A percentile compares a stretch with the other conserved stretches of the same genome.
Conservation (phyloP, 2,113 vertebrate genomes). For the Sorex araneus region DNA sequence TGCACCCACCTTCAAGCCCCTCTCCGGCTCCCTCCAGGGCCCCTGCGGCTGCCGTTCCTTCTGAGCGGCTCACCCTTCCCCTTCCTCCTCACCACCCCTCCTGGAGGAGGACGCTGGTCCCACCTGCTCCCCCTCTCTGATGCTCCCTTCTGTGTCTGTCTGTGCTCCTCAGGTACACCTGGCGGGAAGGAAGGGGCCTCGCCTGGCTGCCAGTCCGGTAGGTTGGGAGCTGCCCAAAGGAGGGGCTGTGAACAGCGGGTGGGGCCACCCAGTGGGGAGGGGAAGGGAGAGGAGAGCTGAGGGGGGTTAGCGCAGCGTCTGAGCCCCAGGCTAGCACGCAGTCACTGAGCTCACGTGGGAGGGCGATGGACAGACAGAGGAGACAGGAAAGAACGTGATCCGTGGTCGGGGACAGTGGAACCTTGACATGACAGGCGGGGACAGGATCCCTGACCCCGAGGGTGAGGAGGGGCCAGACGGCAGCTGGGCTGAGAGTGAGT, state of each 20-base stretch:
- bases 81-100: background rate
- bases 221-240: too few relatives aligned
- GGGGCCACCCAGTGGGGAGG: too few relatives aligned
- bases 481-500: too few relatives aligned
- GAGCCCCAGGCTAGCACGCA: too few relatives aligned
- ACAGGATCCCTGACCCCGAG: background rate
- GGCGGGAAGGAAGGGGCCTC: background rate
- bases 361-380: background rate
- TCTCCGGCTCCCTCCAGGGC: background rate
- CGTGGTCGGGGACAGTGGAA: background rate
- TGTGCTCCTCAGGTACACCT: background rate
- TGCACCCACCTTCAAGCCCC: background rate
- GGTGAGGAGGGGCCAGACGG: background rate
- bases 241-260: too few relatives aligned
- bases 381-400: background rate
- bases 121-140: fast-evolving
- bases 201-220: background rate
- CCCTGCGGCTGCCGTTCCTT: background rate
- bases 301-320: too few relatives aligned
- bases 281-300: too few relatives aligned
- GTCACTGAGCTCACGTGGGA: too few relatives aligned
- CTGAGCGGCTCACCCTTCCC: background rate
- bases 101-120: fast-evolving
- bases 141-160: background rate
- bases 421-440: background rate